phyloP scores from a whole-genome alignment of 2,113 vertebrate genomes.

The Pygoscelis adeliae region DNA sequence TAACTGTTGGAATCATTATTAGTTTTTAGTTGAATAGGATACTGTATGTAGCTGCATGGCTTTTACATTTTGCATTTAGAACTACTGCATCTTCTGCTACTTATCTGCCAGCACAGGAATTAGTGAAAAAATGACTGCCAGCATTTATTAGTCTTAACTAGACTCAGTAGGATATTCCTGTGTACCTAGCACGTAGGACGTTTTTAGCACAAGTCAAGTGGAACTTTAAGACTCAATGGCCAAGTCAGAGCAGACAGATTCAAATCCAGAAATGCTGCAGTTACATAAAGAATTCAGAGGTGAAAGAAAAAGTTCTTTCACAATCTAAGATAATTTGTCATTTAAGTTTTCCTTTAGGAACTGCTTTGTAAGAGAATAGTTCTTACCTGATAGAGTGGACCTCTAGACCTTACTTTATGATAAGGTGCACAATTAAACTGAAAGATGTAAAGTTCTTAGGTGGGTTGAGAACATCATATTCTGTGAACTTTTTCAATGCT shows the following conservation, averaged over 20 bases:
- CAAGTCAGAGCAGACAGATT: not conserved
- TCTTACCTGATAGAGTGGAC: not conserved
- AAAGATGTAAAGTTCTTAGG: not conserved
- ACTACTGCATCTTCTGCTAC: not conserved
- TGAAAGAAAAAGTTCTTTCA: not conserved
- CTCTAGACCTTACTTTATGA: not conserved
- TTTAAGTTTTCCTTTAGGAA: not conserved
- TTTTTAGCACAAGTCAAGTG: constrained; percentile 13
- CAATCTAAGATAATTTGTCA: not conserved
- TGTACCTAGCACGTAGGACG: not conserved
- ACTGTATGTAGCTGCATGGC: not conserved
- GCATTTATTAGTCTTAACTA: not conserved
- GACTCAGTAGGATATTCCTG: not conserved
- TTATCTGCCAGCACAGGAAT: not conserved
- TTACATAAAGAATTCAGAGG: constrained; percentile 10
- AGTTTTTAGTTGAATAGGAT: not conserved
- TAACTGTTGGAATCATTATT: not conserved
- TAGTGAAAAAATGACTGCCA: not conserved
- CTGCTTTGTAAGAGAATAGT: not conserved
- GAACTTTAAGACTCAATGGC: constrained; percentile 7
- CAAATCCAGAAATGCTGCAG: constrained; percentile 7
- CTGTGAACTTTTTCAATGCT: not conserved
- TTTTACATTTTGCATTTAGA: not conserved
- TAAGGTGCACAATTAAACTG: not conserved
- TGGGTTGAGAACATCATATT: not conserved